Percentiles rank a stretch among this genome's conserved stretches.
These are phyloP conservation scores for Allygus modestus DNA, from an alignment of 2,888 invertebrate species.

Conservation along the genomic window DNA sequence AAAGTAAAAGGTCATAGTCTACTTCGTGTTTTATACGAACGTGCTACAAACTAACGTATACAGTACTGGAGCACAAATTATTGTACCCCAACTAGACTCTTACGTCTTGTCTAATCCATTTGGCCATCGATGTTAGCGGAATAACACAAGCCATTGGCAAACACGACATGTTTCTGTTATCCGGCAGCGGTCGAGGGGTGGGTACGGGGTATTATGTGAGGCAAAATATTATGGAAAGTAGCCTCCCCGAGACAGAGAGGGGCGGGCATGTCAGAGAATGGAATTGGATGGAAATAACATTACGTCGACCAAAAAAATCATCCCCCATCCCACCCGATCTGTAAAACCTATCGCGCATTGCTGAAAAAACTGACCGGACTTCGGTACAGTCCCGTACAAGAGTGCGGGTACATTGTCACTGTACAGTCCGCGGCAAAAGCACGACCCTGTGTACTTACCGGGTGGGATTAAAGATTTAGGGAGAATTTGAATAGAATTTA, in stretches of 20 bases:
- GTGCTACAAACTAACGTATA: too few relatives aligned
- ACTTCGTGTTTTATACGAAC: too few relatives aligned
- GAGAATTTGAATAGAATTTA: slow-evolving; percentile 58
- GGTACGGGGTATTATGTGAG: slow-evolving; percentile 50
- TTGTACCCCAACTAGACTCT: background rate
- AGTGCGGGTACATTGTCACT: slow-evolving; percentile 57
- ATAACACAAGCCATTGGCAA: slow-evolving; percentile 1
- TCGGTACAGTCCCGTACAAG: slow-evolving; percentile 57
- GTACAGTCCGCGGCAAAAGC: slow-evolving; percentile 51
- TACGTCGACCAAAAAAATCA: slow-evolving; percentile 65
- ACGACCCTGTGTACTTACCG: slow-evolving; percentile 53
- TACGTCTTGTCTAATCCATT: slow-evolving; percentile 17
- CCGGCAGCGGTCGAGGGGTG: slow-evolving; percentile 7
- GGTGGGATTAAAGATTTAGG: slow-evolving; percentile 48
- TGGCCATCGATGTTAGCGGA: background rate
- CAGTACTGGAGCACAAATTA: too few relatives aligned
- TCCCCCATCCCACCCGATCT: slow-evolving; percentile 62
- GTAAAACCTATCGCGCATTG: slow-evolving; percentile 64
- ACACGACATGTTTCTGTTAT: slow-evolving; percentile 32
- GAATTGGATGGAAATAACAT: slow-evolving; percentile 65
- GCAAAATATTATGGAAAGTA: slow-evolving; percentile 63
- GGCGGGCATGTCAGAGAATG: slow-evolving; percentile 60
- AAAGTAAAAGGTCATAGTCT: too few relatives aligned
- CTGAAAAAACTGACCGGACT: slow-evolving; percentile 63
- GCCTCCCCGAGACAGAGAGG: slow-evolving; percentile 42